Base-by-base conservation (phyloP, 2,113 vertebrate species). In the Mustela lutreola region DNA sequence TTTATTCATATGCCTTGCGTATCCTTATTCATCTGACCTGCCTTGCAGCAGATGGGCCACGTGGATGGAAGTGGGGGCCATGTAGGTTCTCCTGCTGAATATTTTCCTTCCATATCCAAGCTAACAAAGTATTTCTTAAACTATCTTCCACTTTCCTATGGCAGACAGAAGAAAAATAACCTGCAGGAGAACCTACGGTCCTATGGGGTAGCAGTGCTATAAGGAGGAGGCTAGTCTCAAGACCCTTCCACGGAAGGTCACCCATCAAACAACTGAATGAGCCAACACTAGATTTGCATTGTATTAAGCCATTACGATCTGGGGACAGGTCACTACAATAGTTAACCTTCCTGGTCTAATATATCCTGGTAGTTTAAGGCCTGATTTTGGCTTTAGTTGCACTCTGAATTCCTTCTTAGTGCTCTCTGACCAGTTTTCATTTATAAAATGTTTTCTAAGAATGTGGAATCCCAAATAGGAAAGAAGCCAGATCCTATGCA, bases 361-460 rank as follows among this genome's bases (percentile, higher is more conserved):
- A 82, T 19, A 96, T n/a, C n/a, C 42, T 7, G 1, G 18, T 91
- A 82, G 39, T 92, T 67, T 88, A n/a, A 70, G 48, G 12, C 22
- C 21, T 95, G 82, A 73, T 11, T 63, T 95, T 62, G 48, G 16
- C 22, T 26, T 95, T 86, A 65, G 18, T 56, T 95, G 21, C 5
- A 96, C 28, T 92, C 6, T 16, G 50, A 67, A 76, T 81, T 92
- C 58, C 65, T 95, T 82, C 42, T 50, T 70, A 60, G 15, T 82
- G 22, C 12, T 80, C 12, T 83, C 33, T 85, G 31, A 58, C 18
- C 7, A 71, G 7, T 92, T 95, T 92, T 95, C 10, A 58, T 82
- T 94, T 92, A 75, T 58, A 81, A 92, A 81, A 81, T 0, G 8
- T 53, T 94, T 91, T 78, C 42, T 56, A 70, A 94, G 73, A 85